Evolutionary conservation across 2,888 invertebrate species (phyloP).

Genomic region (Dasypolia templi): DNA sequence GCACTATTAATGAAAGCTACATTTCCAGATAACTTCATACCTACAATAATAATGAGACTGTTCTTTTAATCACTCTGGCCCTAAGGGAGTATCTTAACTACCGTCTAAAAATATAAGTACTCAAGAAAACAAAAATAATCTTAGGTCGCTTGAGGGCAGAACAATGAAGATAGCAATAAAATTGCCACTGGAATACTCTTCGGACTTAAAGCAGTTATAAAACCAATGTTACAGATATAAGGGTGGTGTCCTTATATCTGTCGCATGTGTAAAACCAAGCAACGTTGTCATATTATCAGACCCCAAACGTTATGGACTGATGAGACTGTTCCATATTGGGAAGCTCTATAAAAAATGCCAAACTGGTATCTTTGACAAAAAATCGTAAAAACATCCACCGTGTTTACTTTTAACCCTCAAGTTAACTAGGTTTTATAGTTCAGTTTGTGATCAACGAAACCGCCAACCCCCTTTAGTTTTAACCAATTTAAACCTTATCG

Average conservation of each 20-base stretch:
- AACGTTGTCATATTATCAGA: not conserved
- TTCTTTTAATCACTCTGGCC: not conserved
- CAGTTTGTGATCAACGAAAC: too few relatives aligned
- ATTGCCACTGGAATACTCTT: not conserved
- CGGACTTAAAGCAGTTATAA: not conserved
- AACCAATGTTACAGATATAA: not conserved
- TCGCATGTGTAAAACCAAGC: too few relatives aligned
- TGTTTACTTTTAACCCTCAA: not conserved
- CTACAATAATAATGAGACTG: slow-evolving; percentile 1
- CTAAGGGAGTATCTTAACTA: slow-evolving; percentile 20
- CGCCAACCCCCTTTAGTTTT: too few relatives aligned
- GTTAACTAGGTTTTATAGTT: not conserved
- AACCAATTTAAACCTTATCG: too few relatives aligned
- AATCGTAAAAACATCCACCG: too few relatives aligned
- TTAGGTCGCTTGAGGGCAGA: not conserved
- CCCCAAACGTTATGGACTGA: not conserved
- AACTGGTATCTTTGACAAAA: too few relatives aligned
- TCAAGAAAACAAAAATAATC: slow-evolving; percentile 9
- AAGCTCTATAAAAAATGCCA: too few relatives aligned
- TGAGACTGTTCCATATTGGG: not conserved
- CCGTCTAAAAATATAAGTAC: slow-evolving; percentile 6
- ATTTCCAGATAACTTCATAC: not conserved
- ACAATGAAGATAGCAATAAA: not conserved
- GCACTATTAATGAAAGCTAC: not conserved
- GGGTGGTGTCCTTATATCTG: not conserved